Percentiles rank a stretch among this genome's conserved stretches.
Evolutionary conservation across 2,113 vertebrate genomes (phyloP).

Genomic region (Mesoclemmys tuberculata): DNA sequence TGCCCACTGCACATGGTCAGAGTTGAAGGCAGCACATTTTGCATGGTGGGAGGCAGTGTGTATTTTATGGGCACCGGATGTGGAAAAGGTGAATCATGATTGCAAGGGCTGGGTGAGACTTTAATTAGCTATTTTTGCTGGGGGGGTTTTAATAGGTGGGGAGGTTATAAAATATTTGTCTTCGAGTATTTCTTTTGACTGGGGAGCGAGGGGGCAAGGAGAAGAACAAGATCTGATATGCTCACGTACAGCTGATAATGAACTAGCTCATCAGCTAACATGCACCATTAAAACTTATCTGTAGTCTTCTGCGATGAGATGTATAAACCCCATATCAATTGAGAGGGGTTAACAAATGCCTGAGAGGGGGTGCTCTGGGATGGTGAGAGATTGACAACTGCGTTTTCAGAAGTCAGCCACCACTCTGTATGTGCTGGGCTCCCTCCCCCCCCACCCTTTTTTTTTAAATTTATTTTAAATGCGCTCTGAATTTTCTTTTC

Average conservation of each 20-base stretch:
- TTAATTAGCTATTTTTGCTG: neutral
- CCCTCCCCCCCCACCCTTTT: too few species aligned
- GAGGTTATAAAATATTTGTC: neutral
- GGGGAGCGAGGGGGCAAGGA: neutral
- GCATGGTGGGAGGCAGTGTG: neutral
- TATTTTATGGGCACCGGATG: neutral
- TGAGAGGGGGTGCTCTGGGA: neutral
- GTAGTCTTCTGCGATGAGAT: neutral
- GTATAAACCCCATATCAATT: neutral
- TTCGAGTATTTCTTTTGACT: neutral
- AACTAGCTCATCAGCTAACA: neutral
- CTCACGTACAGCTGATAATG: neutral
- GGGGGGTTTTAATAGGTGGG: neutral
- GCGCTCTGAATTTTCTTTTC: neutral
- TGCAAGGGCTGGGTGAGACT: neutral
- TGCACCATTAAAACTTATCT: neutral
- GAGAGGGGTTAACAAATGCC: neutral
- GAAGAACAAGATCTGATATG: rapidly evolving
- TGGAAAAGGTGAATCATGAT: neutral
- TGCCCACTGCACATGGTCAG: neutral
- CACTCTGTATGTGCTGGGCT: neutral
- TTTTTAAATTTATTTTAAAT: too few species aligned
- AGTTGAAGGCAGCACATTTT: neutral
- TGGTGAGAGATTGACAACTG: neutral
- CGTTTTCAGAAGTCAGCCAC: neutral